These are phyloP conservation scores for Coracopsis vasa DNA, from an alignment of 2,113 vertebrate species.

Conservation along the genomic window DNA sequence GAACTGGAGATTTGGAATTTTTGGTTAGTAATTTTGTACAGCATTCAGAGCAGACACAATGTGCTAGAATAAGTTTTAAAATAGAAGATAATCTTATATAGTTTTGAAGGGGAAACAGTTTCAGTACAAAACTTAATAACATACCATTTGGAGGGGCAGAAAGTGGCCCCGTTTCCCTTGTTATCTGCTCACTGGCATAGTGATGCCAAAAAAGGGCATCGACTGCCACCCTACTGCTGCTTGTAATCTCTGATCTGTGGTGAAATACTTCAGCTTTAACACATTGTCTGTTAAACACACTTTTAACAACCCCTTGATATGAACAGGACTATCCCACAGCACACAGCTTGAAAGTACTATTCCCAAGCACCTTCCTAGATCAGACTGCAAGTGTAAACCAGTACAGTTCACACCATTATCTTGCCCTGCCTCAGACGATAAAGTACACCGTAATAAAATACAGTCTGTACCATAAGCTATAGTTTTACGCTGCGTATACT, in stretches of 20 bases:
- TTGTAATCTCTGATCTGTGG: neutral
- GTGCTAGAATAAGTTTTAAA: neutral
- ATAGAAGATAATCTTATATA: neutral
- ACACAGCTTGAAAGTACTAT: neutral
- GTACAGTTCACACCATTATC: neutral
- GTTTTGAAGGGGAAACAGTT: neutral
- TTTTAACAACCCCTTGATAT: rapidly evolving
- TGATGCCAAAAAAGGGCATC: conserved; percentile 58
- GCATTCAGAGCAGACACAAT: neutral
- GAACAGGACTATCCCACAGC: neutral
- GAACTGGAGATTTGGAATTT: neutral
- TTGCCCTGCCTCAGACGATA: neutral
- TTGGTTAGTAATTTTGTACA: neutral
- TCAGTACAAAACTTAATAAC: neutral
- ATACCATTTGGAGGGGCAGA: neutral
- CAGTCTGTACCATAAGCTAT: neutral
- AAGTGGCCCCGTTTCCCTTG: neutral
- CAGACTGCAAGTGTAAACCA: neutral
- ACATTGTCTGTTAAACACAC: neutral
- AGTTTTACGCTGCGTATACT: neutral
- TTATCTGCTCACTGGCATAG: neutral
- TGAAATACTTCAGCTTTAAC: neutral
- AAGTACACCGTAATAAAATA: neutral
- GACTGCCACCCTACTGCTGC: neutral
- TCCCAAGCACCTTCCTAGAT: neutral